Conservation (phyloP, 2,113 vertebrate species). For the Axis porcinus region DNA sequence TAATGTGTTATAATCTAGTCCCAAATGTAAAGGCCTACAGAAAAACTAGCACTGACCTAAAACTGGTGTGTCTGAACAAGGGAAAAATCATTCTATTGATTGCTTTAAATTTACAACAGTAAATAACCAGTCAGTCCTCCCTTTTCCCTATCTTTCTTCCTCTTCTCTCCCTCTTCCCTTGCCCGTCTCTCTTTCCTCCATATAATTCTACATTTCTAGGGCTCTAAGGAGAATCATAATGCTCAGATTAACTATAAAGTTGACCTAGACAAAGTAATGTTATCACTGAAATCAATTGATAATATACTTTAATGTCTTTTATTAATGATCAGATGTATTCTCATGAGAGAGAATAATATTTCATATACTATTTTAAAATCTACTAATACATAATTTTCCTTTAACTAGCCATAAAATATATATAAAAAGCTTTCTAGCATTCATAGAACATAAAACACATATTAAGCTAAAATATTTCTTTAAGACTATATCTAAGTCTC, state of each 20-base stretch:
- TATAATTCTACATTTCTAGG: background rate
- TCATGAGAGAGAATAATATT: background rate
- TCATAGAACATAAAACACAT: background rate
- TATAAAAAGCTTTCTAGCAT: background rate
- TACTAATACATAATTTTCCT: background rate
- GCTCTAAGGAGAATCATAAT: background rate
- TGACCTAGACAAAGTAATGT: background rate
- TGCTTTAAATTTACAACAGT: background rate
- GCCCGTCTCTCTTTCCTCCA: background rate
- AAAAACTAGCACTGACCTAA: background rate
- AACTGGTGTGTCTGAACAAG: background rate
- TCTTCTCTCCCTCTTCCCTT: background rate
- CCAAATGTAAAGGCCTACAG: background rate
- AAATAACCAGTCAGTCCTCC: background rate
- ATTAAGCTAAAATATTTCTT: background rate
- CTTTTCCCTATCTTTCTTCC: background rate
- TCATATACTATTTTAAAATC: conserved; percentile 27
- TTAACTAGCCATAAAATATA: background rate
- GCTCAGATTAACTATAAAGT: background rate
- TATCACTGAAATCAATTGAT: background rate
- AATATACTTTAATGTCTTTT: background rate
- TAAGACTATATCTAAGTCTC: background rate
- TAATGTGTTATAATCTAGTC: background rate
- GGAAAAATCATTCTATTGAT: background rate
- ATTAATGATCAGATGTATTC: background rate